Percentiles rank a stretch among this genome's conserved stretches.
These are phyloP conservation scores for Pecten maximus DNA, from an alignment of 2,888 invertebrate genomes.

Conservation along the genomic window DNA sequence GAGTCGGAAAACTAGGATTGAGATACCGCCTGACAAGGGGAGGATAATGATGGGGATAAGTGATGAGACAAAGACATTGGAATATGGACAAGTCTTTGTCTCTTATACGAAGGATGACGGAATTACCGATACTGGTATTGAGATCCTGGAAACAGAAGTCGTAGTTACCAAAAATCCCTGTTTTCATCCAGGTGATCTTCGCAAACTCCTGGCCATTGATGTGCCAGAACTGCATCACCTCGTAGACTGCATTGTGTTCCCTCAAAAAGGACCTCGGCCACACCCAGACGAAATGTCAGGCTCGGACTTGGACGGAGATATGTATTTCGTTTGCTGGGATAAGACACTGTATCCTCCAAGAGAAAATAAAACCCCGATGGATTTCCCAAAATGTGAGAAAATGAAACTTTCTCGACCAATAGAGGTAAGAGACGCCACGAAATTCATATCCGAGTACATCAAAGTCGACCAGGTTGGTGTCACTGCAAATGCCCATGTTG, in stretches of 20 bases:
- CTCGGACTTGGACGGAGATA: slow-evolving; percentile 82
- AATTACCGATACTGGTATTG: slow-evolving; percentile 42
- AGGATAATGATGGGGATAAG: slow-evolving; percentile 37
- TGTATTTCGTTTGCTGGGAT: slow-evolving; percentile 81
- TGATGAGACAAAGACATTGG: slow-evolving; percentile 77
- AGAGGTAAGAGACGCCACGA: slow-evolving; percentile 28
- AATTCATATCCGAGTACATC: slow-evolving; percentile 37
- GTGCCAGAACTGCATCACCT: slow-evolving; percentile 70
- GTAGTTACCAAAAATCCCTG: slow-evolving; percentile 83
- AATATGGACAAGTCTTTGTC: slow-evolving; percentile 77
- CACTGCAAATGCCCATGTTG: slow-evolving; percentile 47
- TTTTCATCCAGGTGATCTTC: slow-evolving; percentile 82
- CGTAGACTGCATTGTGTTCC: slow-evolving; percentile 82
- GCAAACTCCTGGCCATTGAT: slow-evolving; percentile 76
- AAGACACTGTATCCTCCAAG: slow-evolving; percentile 49
- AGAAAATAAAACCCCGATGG: slow-evolving; percentile 41
- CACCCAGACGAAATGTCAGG: slow-evolving; percentile 83
- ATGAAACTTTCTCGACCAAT: background rate
- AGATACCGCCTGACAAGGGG: slow-evolving; percentile 11
- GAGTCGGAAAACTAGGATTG: slow-evolving; percentile 36
- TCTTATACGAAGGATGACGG: slow-evolving; percentile 58
- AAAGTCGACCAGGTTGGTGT: slow-evolving; percentile 39
- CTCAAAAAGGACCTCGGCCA: slow-evolving; percentile 80
- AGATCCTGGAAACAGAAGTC: slow-evolving; percentile 68
- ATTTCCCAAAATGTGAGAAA: slow-evolving; percentile 38